Evolutionary conservation across 2,797 vertebrate genomes (phyloP).

Genomic region (Micromesistius poutassou): DNA sequence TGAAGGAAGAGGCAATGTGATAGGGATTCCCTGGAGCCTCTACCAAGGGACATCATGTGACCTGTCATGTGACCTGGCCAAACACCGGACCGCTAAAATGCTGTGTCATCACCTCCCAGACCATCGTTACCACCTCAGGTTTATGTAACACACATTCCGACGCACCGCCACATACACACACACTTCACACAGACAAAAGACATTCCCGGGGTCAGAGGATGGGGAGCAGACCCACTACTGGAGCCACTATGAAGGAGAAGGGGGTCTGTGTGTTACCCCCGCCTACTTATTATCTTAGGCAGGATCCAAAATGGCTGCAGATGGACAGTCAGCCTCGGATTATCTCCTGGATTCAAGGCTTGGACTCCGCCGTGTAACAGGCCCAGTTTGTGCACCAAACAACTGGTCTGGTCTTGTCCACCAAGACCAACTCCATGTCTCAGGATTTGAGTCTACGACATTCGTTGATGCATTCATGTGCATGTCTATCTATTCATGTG

Average conservation of each 20-base stretch:
- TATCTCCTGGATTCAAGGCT: neutral
- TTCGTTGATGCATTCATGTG: neutral
- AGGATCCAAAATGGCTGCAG: neutral
- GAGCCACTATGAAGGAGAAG: neutral
- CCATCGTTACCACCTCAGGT: conserved; percentile 5
- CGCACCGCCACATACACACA: conserved; percentile 6
- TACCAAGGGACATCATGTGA: neutral
- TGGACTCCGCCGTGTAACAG: neutral
- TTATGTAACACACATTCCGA: conserved; percentile 35
- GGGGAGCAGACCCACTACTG: neutral
- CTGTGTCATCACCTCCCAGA: conserved; percentile 1
- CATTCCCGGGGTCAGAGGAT: conserved; percentile 44
- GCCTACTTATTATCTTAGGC: neutral
- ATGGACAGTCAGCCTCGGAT: neutral
- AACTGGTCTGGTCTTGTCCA: neutral
- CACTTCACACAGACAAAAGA: conserved; percentile 51
- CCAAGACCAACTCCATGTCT: neutral
- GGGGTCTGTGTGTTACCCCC: neutral
- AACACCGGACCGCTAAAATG: conserved; percentile 10
- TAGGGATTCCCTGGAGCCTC: neutral
- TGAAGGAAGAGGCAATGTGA: neutral
- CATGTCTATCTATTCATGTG: neutral
- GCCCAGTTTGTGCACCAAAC: neutral
- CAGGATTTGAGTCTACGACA: neutral
- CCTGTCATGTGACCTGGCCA: neutral